These are phyloP conservation scores for Dione vanillae DNA, from an alignment of 2,888 invertebrate species.

Conservation along the genomic window DNA sequence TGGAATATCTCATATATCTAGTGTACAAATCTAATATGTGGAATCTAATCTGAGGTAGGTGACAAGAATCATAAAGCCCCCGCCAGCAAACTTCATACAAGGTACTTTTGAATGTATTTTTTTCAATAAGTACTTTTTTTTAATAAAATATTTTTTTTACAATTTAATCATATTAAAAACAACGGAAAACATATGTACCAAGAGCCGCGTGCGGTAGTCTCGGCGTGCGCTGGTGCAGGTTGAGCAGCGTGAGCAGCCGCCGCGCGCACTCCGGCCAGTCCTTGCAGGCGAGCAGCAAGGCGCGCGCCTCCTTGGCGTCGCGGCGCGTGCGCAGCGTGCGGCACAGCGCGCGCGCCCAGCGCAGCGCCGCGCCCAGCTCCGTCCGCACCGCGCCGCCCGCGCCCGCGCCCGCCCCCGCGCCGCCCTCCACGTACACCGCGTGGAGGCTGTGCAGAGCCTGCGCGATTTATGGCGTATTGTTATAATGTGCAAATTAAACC, in stretches of 20 bases:
- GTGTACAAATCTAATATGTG: too few species aligned
- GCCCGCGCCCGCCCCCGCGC: slow-evolving; percentile 87
- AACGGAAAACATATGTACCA: slow-evolving; percentile 77
- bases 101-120: too few species aligned
- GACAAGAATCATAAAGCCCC: too few species aligned
- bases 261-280: slow-evolving; percentile 95
- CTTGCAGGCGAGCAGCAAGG: slow-evolving; percentile 88
- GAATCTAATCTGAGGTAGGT: too few species aligned
- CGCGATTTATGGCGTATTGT: too few species aligned
- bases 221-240: slow-evolving; percentile 92
- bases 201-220: slow-evolving; percentile 92
- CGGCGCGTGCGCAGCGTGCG: slow-evolving; percentile 88
- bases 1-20: too few species aligned
- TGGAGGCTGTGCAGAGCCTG: slow-evolving; percentile 95
- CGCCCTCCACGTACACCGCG: slow-evolving; percentile 96
- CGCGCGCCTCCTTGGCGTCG: slow-evolving; percentile 87
- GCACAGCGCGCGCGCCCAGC: slow-evolving; percentile 89
- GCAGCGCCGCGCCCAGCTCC: slow-evolving; percentile 93
- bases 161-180: not conserved
- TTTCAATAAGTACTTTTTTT: too few species aligned
- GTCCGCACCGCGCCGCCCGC: slow-evolving; percentile 91
- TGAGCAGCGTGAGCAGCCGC: slow-evolving; percentile 93
- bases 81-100: too few species aligned
- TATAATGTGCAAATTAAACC: too few species aligned
- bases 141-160: not conserved